These are phyloP conservation scores for Chrysochloris asiatica DNA, from an alignment of 2,113 vertebrate genomes.

Conservation along the genomic window DNA sequence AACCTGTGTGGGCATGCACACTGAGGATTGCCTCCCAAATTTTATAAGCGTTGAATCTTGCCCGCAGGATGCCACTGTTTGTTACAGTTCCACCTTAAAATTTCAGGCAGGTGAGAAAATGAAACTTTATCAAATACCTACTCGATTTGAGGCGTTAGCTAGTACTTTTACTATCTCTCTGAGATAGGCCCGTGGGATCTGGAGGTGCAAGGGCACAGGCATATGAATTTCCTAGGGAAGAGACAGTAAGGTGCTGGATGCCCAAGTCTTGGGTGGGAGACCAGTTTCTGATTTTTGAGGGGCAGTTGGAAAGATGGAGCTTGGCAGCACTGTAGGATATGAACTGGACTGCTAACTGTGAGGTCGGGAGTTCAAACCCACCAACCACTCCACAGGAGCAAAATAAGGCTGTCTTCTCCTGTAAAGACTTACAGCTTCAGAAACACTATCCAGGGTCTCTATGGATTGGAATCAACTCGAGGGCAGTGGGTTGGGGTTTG, in stretches of 20 bases:
- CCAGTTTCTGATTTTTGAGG: not conserved
- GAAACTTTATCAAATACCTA: not conserved
- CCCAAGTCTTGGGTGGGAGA: not conserved
- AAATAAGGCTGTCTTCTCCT: too few relatives aligned
- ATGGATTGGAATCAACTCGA: too few relatives aligned
- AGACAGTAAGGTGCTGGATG: not conserved
- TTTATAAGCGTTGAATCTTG: slow-evolving; percentile 46
- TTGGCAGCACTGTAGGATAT: too few relatives aligned
- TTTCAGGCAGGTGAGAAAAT: slow-evolving; percentile 69
- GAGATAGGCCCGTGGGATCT: not conserved
- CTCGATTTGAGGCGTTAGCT: not conserved
- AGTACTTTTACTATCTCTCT: not conserved
- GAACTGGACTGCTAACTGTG: too few relatives aligned
- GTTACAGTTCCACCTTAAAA: slow-evolving; percentile 69
- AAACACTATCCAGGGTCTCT: too few relatives aligned
- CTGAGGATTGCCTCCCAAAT: slow-evolving; percentile 49
- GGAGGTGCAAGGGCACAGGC: not conserved
- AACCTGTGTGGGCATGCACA: slow-evolving; percentile 51
- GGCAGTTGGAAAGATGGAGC: not conserved
- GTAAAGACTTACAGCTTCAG: too few relatives aligned
- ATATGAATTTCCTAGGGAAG: not conserved
- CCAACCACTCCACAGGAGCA: too few relatives aligned
- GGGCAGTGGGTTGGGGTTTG: too few relatives aligned
- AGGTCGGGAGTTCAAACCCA: too few relatives aligned
- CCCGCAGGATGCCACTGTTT: not conserved